Base-by-base conservation (phyloP, 2,797 vertebrate genomes). In the Lagorchestes hirsutus region DNA sequence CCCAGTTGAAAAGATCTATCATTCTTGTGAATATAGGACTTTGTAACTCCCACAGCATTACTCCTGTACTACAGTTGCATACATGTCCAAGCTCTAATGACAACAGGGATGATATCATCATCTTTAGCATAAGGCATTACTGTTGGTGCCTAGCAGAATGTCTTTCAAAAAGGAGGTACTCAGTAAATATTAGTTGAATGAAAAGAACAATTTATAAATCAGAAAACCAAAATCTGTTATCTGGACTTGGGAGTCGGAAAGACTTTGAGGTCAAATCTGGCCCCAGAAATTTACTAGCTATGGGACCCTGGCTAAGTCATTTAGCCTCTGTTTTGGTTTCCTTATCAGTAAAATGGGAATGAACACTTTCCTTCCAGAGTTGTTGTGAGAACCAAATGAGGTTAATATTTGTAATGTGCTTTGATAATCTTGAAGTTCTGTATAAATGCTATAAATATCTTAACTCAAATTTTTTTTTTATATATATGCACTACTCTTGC, bases 161-260 rank as follows among this genome's bases (percentile, higher is more conserved):
- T 92, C 52, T 34, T 50, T 34, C 27, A 27, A 34, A 62, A 92
- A 90, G 87, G 0, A 74, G 2, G 29, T 55, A 29, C 52, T 91
- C 50, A 54, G 92, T 93, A 95, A 46, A 14, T 59, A 91, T 52
- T 16, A 90, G 16, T 4, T 91, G 13, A 93, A 91, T 52, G 28
- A 52, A 54, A 92, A 90, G 82, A 57, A 91, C 34, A 87, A 56
- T 27, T 50, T 87, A 90, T 9, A 58, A 95, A 95, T 90, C 54
- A 74, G 56, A 92, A 94, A 82, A 82, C 22, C 9, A 11, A 11
- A 27, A 82, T 82, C 40, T 82, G 18, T 82, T 82, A 24, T 46
- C 22, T 82, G 5, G n/a, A 46, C 40, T 46, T 82, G 74, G 18
- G 18, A 82, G 6, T 11, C 40, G 46, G n/a, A 82, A 82, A 46